Conservation (phyloP, 1,140 invertebrate genomes). For the Procambarus virginalis region DNA sequence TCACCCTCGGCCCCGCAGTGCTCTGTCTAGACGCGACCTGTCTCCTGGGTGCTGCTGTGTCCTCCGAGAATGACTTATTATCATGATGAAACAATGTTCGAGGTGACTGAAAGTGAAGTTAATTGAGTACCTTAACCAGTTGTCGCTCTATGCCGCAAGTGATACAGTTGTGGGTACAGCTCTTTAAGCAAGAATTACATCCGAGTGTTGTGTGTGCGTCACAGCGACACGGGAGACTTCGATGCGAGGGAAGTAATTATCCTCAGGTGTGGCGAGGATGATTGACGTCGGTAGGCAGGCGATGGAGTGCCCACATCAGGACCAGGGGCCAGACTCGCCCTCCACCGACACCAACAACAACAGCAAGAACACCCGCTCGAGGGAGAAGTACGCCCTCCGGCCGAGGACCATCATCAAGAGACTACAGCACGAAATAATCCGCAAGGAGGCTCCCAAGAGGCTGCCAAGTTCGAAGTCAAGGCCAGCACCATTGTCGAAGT, state of each 20-base stretch:
- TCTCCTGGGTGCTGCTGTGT: too few species aligned
- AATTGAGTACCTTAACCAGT: not conserved
- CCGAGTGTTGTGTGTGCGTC: not conserved
- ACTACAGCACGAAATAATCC: constrained; percentile 32
- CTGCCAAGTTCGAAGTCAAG: constrained; percentile 36
- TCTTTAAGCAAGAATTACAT: not conserved
- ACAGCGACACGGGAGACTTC: not conserved
- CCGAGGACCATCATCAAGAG: constrained; percentile 39
- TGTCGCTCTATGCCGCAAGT: not conserved
- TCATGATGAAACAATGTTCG: not conserved
- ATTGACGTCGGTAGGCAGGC: not conserved
- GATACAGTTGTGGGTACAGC: not conserved
- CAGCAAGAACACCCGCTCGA: constrained; percentile 8
- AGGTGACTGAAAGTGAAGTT: not conserved
- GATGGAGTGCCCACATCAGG: not conserved
- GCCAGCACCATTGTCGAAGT: constrained; percentile 78
- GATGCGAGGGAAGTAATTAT: not conserved
- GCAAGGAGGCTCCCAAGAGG: constrained; percentile 32
- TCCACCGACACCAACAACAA: constrained; percentile 35
- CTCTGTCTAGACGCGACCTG: too few species aligned
- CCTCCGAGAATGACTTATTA: not conserved
- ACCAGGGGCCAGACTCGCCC: not conserved
- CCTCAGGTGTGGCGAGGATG: not conserved
- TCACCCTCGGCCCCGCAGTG: not conserved
- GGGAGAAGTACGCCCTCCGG: constrained; percentile 43